A percentile compares a stretch with the other conserved stretches of the same genome.
Conservation (phyloP, 2,797 vertebrate species). For the Alfaro cultratus region DNA sequence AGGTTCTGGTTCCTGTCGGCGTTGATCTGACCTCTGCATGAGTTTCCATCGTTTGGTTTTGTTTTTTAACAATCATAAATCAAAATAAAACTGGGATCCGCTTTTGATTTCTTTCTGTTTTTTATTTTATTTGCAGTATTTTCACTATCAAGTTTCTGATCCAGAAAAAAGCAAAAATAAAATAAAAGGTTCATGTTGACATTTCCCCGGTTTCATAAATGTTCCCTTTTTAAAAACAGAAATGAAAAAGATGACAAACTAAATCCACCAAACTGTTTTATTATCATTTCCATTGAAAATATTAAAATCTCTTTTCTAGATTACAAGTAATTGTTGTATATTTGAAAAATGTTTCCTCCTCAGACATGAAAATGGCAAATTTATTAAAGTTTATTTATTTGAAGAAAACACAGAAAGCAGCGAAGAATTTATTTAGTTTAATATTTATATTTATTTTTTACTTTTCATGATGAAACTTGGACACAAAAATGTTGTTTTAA, state of each 20-base stretch:
- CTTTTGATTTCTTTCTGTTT: constrained; percentile 46
- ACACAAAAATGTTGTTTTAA: not conserved
- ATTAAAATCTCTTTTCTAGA: not conserved
- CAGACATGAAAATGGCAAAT: too few relatives aligned
- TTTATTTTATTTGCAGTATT: not conserved
- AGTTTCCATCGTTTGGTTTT: constrained; percentile 33
- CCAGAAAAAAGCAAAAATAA: too few relatives aligned
- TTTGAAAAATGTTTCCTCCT: not conserved
- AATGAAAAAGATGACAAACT: not conserved
- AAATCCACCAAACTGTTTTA: not conserved
- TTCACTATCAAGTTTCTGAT: not conserved
- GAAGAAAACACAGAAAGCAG: not conserved
- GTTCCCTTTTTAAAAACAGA: not conserved
- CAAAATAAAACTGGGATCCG: constrained; percentile 64
- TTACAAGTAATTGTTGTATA: not conserved
- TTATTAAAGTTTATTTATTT: not conserved
- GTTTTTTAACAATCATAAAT: constrained; percentile 47
- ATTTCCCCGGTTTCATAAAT: not conserved
- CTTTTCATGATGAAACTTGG: not conserved
- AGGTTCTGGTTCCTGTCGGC: not conserved
- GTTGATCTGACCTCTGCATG: constrained; percentile 73
- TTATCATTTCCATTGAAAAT: not conserved
- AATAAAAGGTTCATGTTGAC: too few relatives aligned
- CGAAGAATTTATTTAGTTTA: too few relatives aligned
- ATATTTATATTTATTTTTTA: not conserved